Base-by-base conservation (phyloP, 2,888 invertebrate genomes). In the Andrena fulva region DNA sequence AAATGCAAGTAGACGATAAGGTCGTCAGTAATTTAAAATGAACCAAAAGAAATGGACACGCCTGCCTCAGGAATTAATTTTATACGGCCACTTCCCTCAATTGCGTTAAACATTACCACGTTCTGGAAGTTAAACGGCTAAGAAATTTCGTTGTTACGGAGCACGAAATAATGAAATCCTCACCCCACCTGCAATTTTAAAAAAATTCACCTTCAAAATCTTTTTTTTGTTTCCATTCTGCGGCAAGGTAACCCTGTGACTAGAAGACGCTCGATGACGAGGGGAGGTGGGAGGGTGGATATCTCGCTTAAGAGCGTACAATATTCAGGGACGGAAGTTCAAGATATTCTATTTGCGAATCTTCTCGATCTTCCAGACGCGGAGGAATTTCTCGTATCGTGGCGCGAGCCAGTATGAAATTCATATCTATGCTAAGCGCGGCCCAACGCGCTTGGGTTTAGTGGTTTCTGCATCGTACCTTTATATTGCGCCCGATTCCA, bases 361-460 rank as follows among this genome's bases (percentile, higher is more conserved):
- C 87, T 80, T 80, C 83, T 81, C 85, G 76, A 86, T 83, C 81
- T 83, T 82, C 76, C 78, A 83, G 77, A 83, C 80, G 74, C 80
- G 71, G 54, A 83, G 85, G 83, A 88, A 86, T 88, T 86, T 83
- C 87, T 84, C 80, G 88, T 87, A 87, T 87, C 88, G 82, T 71
- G 73, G 64, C 50, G 66, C 70, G 80, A 78, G 85, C 78, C 85
- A 74, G 86, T 83, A 89, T 89, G 89, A 90, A 91, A 91, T 91
- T 91, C 91, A 91, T 91, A 91, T 91, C 88, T 89, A 91, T 90
- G 91, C 90, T 90, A 91, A 91, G 86, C 90, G 88, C 85, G 87
- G 77, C 76, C 71, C 67, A 66, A 24, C 77, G 70, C 82, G 84
- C 85, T 89, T 82, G 82, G 80, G 80, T 89, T 89, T 89, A 84